Conservation (phyloP, 1,140 invertebrate genomes). For the Diorhabda elongata region DNA sequence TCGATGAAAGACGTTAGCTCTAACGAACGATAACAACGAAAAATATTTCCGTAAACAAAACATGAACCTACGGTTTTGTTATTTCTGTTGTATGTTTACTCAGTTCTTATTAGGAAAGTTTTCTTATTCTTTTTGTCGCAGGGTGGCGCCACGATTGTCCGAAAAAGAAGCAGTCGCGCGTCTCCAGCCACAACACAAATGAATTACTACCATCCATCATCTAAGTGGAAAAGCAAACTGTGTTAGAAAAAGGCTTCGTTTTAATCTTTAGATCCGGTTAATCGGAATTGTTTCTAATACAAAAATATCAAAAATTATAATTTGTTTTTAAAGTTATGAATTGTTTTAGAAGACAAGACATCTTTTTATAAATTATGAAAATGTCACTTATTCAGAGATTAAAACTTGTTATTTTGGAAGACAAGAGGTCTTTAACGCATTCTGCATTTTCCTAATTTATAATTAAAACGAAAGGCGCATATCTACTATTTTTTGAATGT, state of each 20-base stretch:
- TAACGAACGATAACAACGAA: neutral
- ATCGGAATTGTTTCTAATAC: too few relatives aligned
- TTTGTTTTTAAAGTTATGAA: too few relatives aligned
- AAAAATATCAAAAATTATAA: too few relatives aligned
- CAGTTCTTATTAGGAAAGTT: constrained; percentile 1
- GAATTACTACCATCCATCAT: neutral
- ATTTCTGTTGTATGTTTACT: neutral
- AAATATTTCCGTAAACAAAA: constrained; percentile 3
- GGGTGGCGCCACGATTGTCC: neutral
- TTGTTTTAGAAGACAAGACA: too few relatives aligned
- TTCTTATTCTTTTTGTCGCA: neutral
- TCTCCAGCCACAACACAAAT: constrained; percentile 1
- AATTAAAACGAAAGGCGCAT: too few relatives aligned
- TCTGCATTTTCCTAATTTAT: too few relatives aligned
- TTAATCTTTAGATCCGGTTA: constrained; percentile 1
- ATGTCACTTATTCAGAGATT: too few relatives aligned
- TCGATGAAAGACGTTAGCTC: neutral
- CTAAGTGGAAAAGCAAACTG: neutral
- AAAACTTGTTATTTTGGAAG: too few relatives aligned
- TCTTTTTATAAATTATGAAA: too few relatives aligned
- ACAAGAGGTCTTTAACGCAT: too few relatives aligned
- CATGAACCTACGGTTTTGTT: neutral
- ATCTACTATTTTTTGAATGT: too few relatives aligned
- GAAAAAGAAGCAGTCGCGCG: neutral
- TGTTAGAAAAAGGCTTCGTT: neutral